phyloP scores from a whole-genome alignment of 2,888 invertebrate species.

The Cistogaster globosa region DNA sequence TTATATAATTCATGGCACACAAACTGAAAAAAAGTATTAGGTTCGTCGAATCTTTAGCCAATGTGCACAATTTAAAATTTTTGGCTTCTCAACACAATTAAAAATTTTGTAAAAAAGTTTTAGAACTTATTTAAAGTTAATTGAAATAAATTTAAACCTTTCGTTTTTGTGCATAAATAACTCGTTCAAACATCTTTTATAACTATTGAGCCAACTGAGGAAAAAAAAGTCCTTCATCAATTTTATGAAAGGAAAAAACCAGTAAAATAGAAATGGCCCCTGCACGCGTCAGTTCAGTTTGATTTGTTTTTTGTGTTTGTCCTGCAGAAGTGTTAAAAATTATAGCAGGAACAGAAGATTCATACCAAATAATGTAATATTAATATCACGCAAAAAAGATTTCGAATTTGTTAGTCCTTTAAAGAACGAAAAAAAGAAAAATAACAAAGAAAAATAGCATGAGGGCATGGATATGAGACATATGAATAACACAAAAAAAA shows the following conservation, averaged over 20 bases:
- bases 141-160: slow-evolving; percentile 4
- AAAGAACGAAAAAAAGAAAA: no score
- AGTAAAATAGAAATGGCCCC: slow-evolving; percentile 33
- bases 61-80: neutral
- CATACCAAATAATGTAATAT: no score
- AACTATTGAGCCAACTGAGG: slow-evolving; percentile 41
- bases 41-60: neutral
- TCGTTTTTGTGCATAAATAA: neutral
- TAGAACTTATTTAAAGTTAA: slow-evolving; percentile 41
- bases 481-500: no score
- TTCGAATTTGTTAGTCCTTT: no score
- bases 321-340: neutral
- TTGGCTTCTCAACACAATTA: slow-evolving; percentile 22
- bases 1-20: no score
- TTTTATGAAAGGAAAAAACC: slow-evolving; percentile 23
- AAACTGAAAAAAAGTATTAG: no score
- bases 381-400: no score
- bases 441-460: no score
- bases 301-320: neutral
- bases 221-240: slow-evolving; percentile 54
- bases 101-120: slow-evolving; percentile 12
- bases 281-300: neutral
- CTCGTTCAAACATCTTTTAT: slow-evolving; percentile 12
- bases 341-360: slow-evolving; percentile 3
- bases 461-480: no score